Conservation (phyloP, 2,888 invertebrate genomes). For the Diarsia brunnea region DNA sequence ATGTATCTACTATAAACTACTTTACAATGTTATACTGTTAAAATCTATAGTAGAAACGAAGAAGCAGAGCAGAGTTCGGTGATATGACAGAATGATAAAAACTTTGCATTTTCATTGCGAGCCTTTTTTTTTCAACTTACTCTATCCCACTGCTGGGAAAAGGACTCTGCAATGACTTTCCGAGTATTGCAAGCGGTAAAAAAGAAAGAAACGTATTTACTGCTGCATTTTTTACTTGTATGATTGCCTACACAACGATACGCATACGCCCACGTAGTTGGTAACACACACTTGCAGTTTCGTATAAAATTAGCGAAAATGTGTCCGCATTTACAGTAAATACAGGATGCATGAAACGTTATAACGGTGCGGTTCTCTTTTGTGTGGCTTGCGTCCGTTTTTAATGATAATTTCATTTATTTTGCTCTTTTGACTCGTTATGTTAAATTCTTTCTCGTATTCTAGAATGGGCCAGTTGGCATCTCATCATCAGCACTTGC, state of each 20-base stretch:
- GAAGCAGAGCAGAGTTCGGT: background rate
- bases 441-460: background rate
- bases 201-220: no score
- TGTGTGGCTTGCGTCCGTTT: slow-evolving; percentile 12
- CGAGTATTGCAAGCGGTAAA: no score
- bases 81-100: no score
- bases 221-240: background rate
- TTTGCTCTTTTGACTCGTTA: slow-evolving; percentile 2
- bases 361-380: slow-evolving; percentile 26
- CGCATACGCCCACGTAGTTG: background rate
- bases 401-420: slow-evolving; percentile 22
- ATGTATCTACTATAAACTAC: background rate
- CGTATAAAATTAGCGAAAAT: slow-evolving; percentile 8
- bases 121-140: no score
- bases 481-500: no score
- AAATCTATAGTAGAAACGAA: background rate
- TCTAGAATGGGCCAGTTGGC: background rate
- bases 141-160: no score
- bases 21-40: background rate
- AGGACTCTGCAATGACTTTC: no score
- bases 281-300: background rate
- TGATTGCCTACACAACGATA: background rate
- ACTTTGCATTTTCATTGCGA: no score
- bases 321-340: background rate
- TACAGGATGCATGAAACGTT: slow-evolving; percentile 23